Evolutionary conservation across 37 sponge, comb jelly and placozoan species (phyloP).

Genomic region (Eunapius fragilis): DNA sequence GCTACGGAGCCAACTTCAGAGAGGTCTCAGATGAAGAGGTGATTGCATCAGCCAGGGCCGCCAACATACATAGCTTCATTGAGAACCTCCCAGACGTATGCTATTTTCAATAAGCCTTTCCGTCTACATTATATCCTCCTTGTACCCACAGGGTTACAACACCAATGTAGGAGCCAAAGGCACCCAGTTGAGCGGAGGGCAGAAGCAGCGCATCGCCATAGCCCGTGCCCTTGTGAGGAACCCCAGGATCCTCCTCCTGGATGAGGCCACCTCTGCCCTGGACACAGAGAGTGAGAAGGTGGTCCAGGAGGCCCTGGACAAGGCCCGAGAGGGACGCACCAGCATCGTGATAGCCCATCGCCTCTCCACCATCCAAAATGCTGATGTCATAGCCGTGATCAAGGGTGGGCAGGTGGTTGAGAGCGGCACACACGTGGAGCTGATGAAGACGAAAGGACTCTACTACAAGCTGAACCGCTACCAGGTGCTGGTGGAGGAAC

Average conservation of each 20-base stretch:
- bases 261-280: slow-evolving; percentile 95
- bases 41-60: slow-evolving; percentile 50
- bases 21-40: slow-evolving; percentile 62
- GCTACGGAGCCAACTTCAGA: slow-evolving; percentile 48
- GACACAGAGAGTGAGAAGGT: slow-evolving; percentile 85
- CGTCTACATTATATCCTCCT: too few species aligned
- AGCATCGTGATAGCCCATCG: slow-evolving; percentile 27
- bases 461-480: slow-evolving; percentile 19
- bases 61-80: slow-evolving; percentile 80
- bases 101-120: too few species aligned
- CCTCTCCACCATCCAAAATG: slow-evolving; percentile 28
- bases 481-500: background rate
- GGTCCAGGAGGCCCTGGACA: slow-evolving; percentile 85
- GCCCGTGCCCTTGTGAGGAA: slow-evolving; percentile 92
- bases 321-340: slow-evolving; percentile 47
- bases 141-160: slow-evolving; percentile 58
- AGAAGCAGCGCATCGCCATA: slow-evolving; percentile 82
- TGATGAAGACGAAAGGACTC: slow-evolving; percentile 14
- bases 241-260: slow-evolving; percentile 82
- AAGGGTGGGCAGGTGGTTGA: slow-evolving; percentile 14
- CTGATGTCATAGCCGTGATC: slow-evolving; percentile 20
- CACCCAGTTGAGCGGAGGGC: slow-evolving; percentile 56
- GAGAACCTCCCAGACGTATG: slow-evolving; percentile 52
- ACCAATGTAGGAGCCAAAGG: slow-evolving; percentile 62
- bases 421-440: slow-evolving; percentile 11